Conservation (phyloP, 2,113 vertebrate species). For the Abramis brama region DNA sequence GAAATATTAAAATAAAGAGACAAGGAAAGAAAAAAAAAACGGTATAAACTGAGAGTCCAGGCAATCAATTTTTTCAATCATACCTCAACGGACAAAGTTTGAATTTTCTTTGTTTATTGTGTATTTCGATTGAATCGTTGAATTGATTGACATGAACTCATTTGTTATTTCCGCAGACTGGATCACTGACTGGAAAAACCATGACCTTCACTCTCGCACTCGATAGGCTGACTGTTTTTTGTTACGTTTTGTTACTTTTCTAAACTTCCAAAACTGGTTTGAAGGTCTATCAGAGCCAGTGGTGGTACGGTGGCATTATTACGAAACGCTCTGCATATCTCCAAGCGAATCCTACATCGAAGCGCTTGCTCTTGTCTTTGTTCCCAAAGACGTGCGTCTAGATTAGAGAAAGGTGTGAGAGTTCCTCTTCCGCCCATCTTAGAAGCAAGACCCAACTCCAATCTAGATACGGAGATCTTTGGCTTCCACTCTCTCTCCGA, state of each 20-base stretch:
- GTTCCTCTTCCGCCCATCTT: neutral
- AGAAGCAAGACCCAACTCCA: neutral
- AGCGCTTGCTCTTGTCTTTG: constrained; percentile 64
- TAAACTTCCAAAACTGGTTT: constrained; percentile 64
- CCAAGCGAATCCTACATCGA: constrained; percentile 73
- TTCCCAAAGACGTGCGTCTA: constrained; percentile 44
- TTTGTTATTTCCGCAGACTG: constrained; percentile 78
- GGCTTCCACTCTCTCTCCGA: neutral
- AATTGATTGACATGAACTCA: constrained; percentile 61
- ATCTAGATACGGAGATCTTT: neutral
- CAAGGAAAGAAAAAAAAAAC: neutral
- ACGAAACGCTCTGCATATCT: constrained; percentile 73
- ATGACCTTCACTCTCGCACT: constrained; percentile 51
- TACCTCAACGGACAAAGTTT: constrained; percentile 81
- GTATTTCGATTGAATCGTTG: constrained; percentile 59
- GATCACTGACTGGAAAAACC: constrained; percentile 40
- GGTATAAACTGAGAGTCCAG: constrained; percentile 35
- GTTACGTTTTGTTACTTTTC: constrained; percentile 75
- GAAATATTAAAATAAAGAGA: neutral
- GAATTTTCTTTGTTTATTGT: constrained; percentile 56
- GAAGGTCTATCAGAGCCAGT: constrained; percentile 60
- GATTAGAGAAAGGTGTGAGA: neutral
- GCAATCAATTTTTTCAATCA: constrained; percentile 80
- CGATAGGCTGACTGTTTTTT: constrained; percentile 65
- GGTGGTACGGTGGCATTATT: constrained; percentile 61